Conservation (phyloP, 2,113 vertebrate species). For the Saguinus midas region DNA sequence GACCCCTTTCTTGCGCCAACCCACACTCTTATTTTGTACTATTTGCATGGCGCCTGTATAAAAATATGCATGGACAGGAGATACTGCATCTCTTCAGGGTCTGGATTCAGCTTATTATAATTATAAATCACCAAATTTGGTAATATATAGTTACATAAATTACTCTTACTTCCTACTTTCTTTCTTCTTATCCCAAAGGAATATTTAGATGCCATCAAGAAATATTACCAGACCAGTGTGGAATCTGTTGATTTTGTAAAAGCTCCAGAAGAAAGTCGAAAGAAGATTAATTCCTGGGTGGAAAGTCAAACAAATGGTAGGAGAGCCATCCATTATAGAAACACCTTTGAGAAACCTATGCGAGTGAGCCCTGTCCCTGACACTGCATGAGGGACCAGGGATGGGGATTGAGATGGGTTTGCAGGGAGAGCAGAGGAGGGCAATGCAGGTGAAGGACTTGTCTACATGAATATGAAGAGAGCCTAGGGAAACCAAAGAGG, state of each 20-base stretch:
- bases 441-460: rapidly evolving
- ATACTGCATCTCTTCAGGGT: not conserved
- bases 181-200: constrained; percentile 76
- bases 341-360: not conserved
- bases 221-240: constrained; percentile 86
- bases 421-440: not conserved
- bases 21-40: not conserved
- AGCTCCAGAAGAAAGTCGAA: constrained; percentile 82
- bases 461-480: not conserved
- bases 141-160: not conserved
- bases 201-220: constrained; percentile 83
- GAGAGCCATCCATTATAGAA: rapidly evolving
- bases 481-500: rapidly evolving
- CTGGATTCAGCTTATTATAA: not conserved
- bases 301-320: constrained; percentile 88
- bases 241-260: constrained; percentile 85
- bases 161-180: not conserved
- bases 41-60: rapidly evolving
- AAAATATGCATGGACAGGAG: not conserved
- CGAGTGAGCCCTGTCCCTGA: not conserved
- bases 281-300: constrained; percentile 90
- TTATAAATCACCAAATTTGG: not conserved
- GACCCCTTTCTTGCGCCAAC: not conserved
- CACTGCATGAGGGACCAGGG: rapidly evolving
- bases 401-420: not conserved